These are phyloP conservation scores for Temnothorax longispinosus DNA, from an alignment of 1,140 invertebrate species.

Conservation along the genomic window DNA sequence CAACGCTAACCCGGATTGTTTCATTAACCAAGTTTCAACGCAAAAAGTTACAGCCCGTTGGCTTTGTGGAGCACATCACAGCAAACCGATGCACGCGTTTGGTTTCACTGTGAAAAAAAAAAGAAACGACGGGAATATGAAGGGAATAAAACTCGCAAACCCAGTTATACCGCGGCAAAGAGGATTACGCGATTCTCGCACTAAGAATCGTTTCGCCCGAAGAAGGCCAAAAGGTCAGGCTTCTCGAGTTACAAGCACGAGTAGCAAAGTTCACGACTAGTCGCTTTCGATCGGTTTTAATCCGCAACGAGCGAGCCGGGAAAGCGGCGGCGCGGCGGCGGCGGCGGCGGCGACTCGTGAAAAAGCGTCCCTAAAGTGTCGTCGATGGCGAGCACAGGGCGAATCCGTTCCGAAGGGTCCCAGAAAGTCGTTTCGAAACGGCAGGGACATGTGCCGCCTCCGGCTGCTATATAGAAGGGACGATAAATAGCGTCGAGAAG, in stretches of 20 bases:
- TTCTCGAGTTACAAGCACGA: constrained; percentile 22
- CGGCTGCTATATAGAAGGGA: neutral
- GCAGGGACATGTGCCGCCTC: constrained; percentile 42
- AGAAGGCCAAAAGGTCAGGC: neutral
- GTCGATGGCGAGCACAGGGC: neutral
- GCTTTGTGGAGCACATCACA: neutral
- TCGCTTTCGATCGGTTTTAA: constrained; percentile 59
- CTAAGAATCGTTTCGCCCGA: neutral
- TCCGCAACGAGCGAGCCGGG: constrained; percentile 35
- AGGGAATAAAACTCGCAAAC: constrained; percentile 29
- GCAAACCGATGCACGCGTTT: neutral
- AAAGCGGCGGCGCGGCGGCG: neutral
- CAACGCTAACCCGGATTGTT: constrained; percentile 41
- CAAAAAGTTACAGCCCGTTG: constrained; percentile 11
- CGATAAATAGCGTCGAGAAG: constrained; percentile 39
- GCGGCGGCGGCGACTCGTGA: neutral
- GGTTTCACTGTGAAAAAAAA: constrained; percentile 8
- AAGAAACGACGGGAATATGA: neutral
- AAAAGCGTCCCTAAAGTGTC: constrained; percentile 53
- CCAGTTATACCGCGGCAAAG: neutral
- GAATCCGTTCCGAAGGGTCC: constrained; percentile 31
- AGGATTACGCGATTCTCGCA: constrained; percentile 26
- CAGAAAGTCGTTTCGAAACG: constrained; percentile 17
- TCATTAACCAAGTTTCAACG: constrained; percentile 37
- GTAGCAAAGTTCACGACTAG: constrained; percentile 6